Evolutionary conservation across 2,888 invertebrate species (phyloP).

Genomic region (Coelopa pilipes): DNA sequence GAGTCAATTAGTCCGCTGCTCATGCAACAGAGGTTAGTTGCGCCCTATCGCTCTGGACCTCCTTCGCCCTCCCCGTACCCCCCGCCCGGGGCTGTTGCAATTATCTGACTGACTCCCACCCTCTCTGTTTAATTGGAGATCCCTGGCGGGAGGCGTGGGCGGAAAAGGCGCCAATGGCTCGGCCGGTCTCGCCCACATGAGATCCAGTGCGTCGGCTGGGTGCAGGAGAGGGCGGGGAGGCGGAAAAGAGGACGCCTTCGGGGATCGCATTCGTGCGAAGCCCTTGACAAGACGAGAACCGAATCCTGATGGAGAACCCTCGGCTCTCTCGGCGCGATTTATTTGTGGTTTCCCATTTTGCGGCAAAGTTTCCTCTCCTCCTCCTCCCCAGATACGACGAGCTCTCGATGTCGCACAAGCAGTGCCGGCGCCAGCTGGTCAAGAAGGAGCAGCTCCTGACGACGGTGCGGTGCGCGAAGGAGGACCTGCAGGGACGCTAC

Average conservation of each 20-base stretch:
- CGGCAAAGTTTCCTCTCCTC: no score
- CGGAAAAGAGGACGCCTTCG: neutral
- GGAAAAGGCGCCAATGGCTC: no score
- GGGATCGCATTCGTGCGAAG: neutral
- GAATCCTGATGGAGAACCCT: no score
- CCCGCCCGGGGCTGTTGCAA: no score
- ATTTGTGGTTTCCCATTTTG: no score
- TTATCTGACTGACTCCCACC: no score
- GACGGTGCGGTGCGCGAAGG: constrained; percentile 52
- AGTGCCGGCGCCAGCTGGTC: constrained; percentile 56
- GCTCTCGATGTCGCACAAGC: constrained; percentile 55
- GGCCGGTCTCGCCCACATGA: neutral
- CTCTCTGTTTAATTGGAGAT: no score
- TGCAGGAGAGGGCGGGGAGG: neutral
- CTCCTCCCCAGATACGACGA: constrained; percentile 54
- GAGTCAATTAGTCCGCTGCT: constrained; percentile 59
- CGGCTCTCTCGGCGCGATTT: no score
- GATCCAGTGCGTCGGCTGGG: neutral
- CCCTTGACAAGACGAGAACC: no score
- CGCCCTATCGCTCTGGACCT: no score
- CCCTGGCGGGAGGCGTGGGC: no score
- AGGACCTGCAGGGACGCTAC: constrained; percentile 54
- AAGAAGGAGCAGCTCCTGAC: constrained; percentile 57
- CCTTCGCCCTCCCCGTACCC: no score
- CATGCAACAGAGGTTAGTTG: constrained; percentile 56